Base-by-base conservation (phyloP, 2,888 invertebrate genomes). In the Sphinx pinastri region DNA sequence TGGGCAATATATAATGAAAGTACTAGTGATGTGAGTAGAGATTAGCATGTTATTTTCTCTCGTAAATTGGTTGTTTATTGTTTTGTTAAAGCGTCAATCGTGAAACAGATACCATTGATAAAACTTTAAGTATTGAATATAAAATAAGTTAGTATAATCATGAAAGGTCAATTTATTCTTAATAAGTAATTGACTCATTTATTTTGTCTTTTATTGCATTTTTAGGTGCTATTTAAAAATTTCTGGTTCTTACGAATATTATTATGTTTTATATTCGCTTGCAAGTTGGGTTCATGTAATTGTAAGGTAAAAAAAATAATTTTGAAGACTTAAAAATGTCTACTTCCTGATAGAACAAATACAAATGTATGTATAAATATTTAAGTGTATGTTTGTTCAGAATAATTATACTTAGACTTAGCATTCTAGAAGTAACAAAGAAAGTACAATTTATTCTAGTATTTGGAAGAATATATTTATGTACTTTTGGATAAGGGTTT, bases 61-160 rank as follows among this genome's bases (percentile, higher is more conserved):
- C 19, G 0, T 10, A 55, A 19, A 19, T 55, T 19, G 19, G 0
- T 11, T 16, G 19, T n/a, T 10, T 11, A 12, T 11, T 19, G 19
- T 55, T 6, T 14, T 19, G 12, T 16, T 12, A 0, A 55, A 19
- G 2, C 10, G 16, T 55, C 19, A 19, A 55, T 19, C 12, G 55
- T 55, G 55, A 55, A n/a, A 67, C 25, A 31, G 54, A n/a, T 5
- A 14, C 54, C 25, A 25, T 67, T 52, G 6, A 16, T 3, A 16
- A 25, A 57, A 57, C 25, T 57, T 7, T 38, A 16, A 10, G 49
- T 47, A 63, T 25, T 25, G 25, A 13, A 19, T 47, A 19, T 19
- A 13, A 49, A 16, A 13, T 63, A 63, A 63, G 63, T 19, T 63
- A 63, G 63, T 49, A 12, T 63, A 63, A 19, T 19, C 19, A 6